These are phyloP conservation scores for Acholoe squamosa DNA, from an alignment of 2,888 invertebrate genomes.

Conservation along the genomic window DNA sequence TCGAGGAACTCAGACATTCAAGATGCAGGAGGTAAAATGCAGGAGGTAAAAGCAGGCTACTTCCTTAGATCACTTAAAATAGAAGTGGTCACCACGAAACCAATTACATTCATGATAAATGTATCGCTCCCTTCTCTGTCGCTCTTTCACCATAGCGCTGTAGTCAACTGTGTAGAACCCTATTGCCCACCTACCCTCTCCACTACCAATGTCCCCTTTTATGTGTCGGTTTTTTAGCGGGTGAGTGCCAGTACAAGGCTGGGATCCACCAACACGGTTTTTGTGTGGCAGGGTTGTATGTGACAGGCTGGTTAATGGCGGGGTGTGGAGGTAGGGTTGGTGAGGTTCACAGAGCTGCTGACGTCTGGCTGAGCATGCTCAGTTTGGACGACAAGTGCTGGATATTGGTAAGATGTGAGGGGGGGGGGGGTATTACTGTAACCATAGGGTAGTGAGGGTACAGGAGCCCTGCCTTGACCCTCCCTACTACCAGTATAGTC, in stretches of 20 bases:
- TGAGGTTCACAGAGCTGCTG: not conserved
- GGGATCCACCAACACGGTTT: not conserved
- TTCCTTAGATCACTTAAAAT: no score
- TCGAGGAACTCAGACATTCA: no score
- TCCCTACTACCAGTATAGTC: not conserved
- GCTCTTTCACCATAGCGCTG: not conserved
- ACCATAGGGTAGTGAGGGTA: slow-evolving; percentile 6
- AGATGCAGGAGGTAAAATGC: no score
- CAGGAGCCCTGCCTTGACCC: not conserved
- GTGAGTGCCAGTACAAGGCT: not conserved
- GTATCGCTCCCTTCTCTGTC: not conserved
- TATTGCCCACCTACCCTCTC: not conserved
- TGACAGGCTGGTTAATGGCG: not conserved
- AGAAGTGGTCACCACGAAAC: no score
- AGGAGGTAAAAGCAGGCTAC: no score
- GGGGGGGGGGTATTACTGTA: not conserved
- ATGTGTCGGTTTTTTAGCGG: not conserved
- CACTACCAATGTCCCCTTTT: not conserved
- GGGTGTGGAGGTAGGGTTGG: not conserved
- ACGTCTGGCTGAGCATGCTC: not conserved
- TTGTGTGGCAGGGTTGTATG: not conserved
- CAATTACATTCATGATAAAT: no score
- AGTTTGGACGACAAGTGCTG: no score
- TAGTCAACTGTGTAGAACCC: no score
- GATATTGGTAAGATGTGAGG: no score